Conservation (phyloP, 1,140 invertebrate species). For the Camponotus vicinus region DNA sequence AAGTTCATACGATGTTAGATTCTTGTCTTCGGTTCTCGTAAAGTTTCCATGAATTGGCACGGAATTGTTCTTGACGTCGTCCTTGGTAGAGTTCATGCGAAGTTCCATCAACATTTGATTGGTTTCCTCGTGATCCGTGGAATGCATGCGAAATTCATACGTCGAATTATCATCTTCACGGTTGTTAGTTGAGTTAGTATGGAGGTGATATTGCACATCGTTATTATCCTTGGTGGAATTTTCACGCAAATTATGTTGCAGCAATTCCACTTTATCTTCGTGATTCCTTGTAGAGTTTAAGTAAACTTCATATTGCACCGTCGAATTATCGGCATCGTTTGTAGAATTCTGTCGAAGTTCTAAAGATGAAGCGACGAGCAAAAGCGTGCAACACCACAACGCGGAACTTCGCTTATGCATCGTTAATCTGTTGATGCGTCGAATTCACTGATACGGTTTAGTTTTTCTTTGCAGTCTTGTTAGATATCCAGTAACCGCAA, state of each 20-base stretch:
- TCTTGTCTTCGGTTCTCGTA: not conserved
- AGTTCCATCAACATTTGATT: not conserved
- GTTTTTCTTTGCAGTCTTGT: not conserved
- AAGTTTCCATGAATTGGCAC: not conserved
- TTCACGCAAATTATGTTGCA: not conserved
- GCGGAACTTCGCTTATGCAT: not conserved
- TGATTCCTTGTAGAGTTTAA: not conserved
- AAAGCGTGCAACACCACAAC: constrained; percentile 18
- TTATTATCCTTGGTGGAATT: not conserved
- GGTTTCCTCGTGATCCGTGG: not conserved
- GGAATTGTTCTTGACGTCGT: not conserved
- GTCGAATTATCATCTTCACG: not conserved
- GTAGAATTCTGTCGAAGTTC: not conserved
- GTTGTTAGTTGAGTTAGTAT: not conserved
- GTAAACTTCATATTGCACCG: not conserved
- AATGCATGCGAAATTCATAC: not conserved
- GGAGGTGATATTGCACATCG: not conserved
- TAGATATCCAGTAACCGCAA: not conserved
- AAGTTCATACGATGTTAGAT: not conserved
- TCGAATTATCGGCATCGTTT: not conserved
- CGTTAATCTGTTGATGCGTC: not conserved
- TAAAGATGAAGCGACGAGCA: not conserved
- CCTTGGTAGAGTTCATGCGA: not conserved
- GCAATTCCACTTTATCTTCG: not conserved
- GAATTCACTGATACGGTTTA: not conserved